Base-by-base conservation (phyloP, 2,797 vertebrate genomes). In the Octomys mimax region DNA sequence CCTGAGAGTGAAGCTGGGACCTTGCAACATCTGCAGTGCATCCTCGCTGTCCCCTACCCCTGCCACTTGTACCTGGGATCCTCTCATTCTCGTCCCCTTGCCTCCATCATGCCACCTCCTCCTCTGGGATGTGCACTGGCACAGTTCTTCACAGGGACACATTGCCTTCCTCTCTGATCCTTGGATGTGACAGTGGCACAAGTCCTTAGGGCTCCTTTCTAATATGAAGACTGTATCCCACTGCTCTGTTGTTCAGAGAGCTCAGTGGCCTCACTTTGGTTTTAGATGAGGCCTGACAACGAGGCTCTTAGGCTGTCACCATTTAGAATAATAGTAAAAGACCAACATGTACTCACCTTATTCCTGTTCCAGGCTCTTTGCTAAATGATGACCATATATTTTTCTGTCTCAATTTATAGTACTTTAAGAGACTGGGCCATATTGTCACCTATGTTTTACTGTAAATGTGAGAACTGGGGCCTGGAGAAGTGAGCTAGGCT, bases 331-430 rank as follows among this genome's bases (percentile, higher is more conserved):
- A 46, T 0, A 66, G 64, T 19, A 7, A 78, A 71, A 77, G 81
- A 31, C 77, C 14, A 7, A 5, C 2, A 2, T 3, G 18, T 1
- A 5, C 0, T 7, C 24, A 36, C 52, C 26, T 70, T 64, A 21
- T 16, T 14, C 39, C 73, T 49, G 33, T 1, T 24, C 59, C 66
- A 18, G 90, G 80, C n/a, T 49, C 62, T 13, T 66, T 6, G 19
- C 70, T 79, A 26, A 28, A 24, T 14, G 80, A n/a, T 28, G 24
- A 26, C 18, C 0, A 2, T 26, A 14, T 18, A 14, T 54, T 39
- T 1, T 36, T 57, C 42, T n/a, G 0, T 46, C 62, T 31, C 57
- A 42, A 11, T n/a, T 87, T 12, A 68, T 10, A 61, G 13, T 39
- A 6, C 61, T 75, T 52, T 19, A 33, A 75, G 82, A 79, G 75